Evolutionary conservation across 1,140 invertebrate genomes (phyloP).

Genomic region (Acromyrmex echinatior): DNA sequence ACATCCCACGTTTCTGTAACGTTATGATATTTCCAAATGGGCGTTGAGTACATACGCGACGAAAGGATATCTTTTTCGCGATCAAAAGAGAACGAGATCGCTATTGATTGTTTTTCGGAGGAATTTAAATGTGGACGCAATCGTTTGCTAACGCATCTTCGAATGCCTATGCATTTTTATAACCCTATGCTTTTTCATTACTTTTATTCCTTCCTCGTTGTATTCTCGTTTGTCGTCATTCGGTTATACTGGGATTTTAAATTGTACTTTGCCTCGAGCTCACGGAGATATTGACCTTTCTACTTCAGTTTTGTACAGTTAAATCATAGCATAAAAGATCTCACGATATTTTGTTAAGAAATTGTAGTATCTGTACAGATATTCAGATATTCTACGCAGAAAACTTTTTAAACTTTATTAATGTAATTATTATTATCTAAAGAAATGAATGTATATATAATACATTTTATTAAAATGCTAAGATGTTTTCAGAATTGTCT

Average conservation of each 20-base stretch:
- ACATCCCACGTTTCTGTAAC: conserved; percentile 55
- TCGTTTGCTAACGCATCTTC: background rate
- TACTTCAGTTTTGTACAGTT: background rate
- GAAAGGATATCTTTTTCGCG: background rate
- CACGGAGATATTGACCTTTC: background rate
- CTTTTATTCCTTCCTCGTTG: background rate
- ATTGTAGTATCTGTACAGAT: background rate
- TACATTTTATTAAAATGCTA: background rate
- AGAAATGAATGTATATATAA: background rate
- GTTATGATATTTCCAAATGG: conserved; percentile 34
- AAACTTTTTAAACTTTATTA: background rate
- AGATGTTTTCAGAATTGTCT: background rate
- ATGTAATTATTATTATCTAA: background rate
- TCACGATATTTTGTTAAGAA: background rate
- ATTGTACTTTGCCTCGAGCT: background rate
- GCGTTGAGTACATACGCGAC: background rate
- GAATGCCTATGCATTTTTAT: background rate
- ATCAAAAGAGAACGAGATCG: background rate
- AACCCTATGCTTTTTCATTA: conserved; percentile 3
- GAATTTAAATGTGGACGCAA: background rate
- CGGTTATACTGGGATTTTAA: conserved; percentile 16
- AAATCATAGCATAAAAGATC: background rate
- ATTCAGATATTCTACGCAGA: no score
- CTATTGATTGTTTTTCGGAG: background rate
- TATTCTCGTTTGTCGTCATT: background rate